Base-by-base conservation (phyloP, 2,888 invertebrate species). In the Thymelicus sylvestris region DNA sequence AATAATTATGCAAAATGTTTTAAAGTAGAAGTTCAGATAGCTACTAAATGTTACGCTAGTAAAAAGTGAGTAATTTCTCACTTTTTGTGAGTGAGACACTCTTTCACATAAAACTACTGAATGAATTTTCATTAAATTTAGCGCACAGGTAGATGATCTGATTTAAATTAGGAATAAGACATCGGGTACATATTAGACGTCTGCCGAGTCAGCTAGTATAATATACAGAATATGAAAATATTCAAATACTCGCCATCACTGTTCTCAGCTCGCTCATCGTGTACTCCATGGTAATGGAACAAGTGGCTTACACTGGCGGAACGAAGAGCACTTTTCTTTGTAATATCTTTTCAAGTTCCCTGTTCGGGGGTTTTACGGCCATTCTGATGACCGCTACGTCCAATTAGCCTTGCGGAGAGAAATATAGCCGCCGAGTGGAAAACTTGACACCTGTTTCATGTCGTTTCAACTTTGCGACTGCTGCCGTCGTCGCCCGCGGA, bases 361-460 rank as follows among this genome's bases (percentile, higher is more conserved):
- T 38, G 63, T 68, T 68, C 57, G 55, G 38, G 38, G 62, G 63
- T 63, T 68, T 68, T 68, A 68, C 63, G 68, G 63, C 68, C 41
- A 62, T 68, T 55, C 62, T 68, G 62, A 68, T 68, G 67, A 67
- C 67, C 67, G 67, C 62, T 67, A 52, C 67, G 67, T 67, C 67
- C 67, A 67, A 69, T 69, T 69, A 69, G 68, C 57, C 63, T 64
- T 55, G 57, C 68, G 55, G 63, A 38, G 65, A 57, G 63, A 68
- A 63, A 68, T 68, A 48, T 68, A 47, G 68, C 63, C 41, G 67
- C 77, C 60, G 76, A 77, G 74, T 77, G 73, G 73, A 73, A 70
- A 77, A 75, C 73, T 77, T 77, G 76, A 77, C 84, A 82, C 81
- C 84, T 84, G 84, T 74, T 80, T 75, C 76, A 65, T 73, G 75